Evolutionary conservation across 2,113 vertebrate genomes (phyloP), one percentile per base, ranked within the genome.

Genomic region (Otocyon megalotis): DNA sequence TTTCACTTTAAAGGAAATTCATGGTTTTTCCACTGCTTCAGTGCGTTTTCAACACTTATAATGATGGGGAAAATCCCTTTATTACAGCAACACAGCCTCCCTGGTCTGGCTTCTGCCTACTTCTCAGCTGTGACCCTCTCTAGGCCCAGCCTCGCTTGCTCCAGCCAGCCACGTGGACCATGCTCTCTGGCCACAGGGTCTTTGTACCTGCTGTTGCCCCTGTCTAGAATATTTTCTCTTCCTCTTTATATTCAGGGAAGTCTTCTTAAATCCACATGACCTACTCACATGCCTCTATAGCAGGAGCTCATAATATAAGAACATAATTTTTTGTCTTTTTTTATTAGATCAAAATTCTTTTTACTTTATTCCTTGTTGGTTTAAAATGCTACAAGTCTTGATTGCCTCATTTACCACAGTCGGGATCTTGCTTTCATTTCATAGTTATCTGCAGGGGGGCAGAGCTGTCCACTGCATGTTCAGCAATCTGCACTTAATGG

Each of bases 61-160:
- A 28, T 53, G 35, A 56, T 10, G 56, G 81, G n/a, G 15, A 26
- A 37, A n/a, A 76, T 28, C 8, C 17, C 14, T 20, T 65, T 69
- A 30, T 4, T 4, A 22, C 0, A 5, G 35, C 20, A 28, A 9
- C 16, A 50, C 0, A 2, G 3, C 22, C 30, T 5, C 0, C 1
- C 0, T 14, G 1, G 69, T 16, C 22, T 2, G 17, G 19, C 2
- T 0, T 3, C 19, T 56, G 14, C 11, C 53, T n/a, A 5, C 20
- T 4, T 32, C 14, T 5, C 30, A 32, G 5, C 10, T 0, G 28
- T 0, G 7, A 20, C 82, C 60, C 26, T 62, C 3, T 28, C 35
- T 32, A 56, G 5, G 28, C 6, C 0, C 0, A 5, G 3, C 43
- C 24, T 56, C 58, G 3, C 9, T 69, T 28, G 53, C 26, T 60